These are phyloP conservation scores for Oenanthe melanoleuca DNA, from an alignment of 2,113 vertebrate species.

Conservation along the genomic window DNA sequence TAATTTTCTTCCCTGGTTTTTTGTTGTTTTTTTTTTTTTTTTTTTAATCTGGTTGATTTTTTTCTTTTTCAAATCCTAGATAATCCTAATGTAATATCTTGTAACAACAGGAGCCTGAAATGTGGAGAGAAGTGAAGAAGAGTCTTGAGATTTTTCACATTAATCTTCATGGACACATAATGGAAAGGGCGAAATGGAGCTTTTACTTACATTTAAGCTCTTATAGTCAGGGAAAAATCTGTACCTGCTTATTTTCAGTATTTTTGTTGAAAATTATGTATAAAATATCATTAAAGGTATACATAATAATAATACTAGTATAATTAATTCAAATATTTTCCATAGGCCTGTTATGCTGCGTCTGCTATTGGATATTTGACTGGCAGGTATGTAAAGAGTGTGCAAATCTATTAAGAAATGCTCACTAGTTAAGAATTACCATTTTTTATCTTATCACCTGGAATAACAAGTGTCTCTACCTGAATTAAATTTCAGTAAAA, in stretches of 20 bases:
- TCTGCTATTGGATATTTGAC: slow-evolving; percentile 93
- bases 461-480: not conserved
- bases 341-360: slow-evolving; percentile 94
- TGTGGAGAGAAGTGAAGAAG: not conserved
- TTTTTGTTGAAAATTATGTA: not conserved
- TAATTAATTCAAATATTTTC: not conserved
- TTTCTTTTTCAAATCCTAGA: not conserved
- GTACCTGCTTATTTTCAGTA: not conserved
- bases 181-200: not conserved
- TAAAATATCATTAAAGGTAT: not conserved
- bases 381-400: slow-evolving; percentile 67
- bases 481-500: not conserved
- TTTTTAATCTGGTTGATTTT: not conserved
- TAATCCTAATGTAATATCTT: not conserved
- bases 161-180: not conserved
- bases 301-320: not conserved
- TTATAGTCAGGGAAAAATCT: not conserved
- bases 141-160: not conserved
- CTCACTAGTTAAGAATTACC: not conserved
- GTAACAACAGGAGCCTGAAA: not conserved
- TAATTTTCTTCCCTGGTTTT: not conserved
- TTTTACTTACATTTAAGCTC: not conserved
- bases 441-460: not conserved
- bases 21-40: fast-evolving
- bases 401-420: not conserved